These are phyloP conservation scores for Aulostomus chinensis DNA, from an alignment of 2,797 vertebrate species.

Conservation along the genomic window DNA sequence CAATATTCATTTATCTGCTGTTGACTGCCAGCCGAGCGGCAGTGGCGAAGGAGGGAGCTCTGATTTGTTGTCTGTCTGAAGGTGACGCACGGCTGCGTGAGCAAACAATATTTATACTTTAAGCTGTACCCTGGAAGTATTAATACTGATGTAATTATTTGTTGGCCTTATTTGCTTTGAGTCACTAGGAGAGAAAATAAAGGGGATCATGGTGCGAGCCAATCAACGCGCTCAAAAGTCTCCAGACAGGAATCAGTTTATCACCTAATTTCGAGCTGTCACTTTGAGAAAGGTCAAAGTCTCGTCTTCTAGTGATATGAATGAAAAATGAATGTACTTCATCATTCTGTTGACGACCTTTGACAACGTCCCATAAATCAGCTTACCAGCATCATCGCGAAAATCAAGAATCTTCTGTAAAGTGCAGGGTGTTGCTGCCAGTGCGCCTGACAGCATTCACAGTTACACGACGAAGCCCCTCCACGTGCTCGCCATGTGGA, in stretches of 20 bases:
- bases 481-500: too few species aligned
- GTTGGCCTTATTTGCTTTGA: too few species aligned
- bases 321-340: constrained; percentile 57
- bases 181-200: background rate
- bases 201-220: background rate
- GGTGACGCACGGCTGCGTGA: constrained; percentile 17
- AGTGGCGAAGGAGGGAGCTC: constrained; percentile 19
- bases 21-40: too few species aligned
- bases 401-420: too few species aligned
- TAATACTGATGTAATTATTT: too few species aligned
- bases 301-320: constrained; percentile 19
- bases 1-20: constrained; percentile 38
- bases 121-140: too few species aligned
- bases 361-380: constrained; percentile 64
- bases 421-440: too few species aligned
- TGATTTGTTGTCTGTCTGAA: constrained; percentile 37
- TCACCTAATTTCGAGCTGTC: constrained; percentile 45
- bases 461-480: too few species aligned
- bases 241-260: constrained; percentile 36
- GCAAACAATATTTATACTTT: too few species aligned
- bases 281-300: constrained; percentile 35
- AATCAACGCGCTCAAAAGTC: constrained; percentile 44
- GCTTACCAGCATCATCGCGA: too few species aligned
- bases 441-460: too few species aligned
- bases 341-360: constrained; percentile 40